Evolutionary conservation across 2,797 vertebrate species (phyloP).

Genomic region (Alauda arvensis): DNA sequence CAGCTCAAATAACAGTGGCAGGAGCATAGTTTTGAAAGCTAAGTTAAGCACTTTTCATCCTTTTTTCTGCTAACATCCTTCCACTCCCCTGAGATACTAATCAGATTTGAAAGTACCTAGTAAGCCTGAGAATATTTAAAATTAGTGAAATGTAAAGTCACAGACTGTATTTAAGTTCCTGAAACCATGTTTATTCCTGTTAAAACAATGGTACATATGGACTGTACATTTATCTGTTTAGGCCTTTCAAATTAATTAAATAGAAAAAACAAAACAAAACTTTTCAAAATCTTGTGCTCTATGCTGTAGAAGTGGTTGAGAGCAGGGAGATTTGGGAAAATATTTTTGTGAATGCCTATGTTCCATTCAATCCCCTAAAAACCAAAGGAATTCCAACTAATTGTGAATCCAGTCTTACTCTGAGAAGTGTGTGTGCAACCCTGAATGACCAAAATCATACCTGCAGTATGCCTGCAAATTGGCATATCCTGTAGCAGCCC

Average conservation of each 20-base stretch:
- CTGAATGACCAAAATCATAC: not conserved
- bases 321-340: not conserved
- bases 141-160: not conserved
- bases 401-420: not conserved
- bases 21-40: not conserved
- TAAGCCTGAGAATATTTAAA: not conserved
- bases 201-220: not conserved
- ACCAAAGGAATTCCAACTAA: not conserved
- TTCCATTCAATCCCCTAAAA: not conserved
- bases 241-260: not conserved
- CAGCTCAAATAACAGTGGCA: not conserved
- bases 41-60: not conserved
- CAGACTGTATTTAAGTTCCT: not conserved
- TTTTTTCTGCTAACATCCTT: not conserved
- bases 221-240: not conserved
- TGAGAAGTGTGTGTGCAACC: not conserved
- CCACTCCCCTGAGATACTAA: not conserved
- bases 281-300: not conserved
- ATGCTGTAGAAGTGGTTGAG: not conserved
- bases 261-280: not conserved
- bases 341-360: not conserved
- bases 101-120: not conserved
- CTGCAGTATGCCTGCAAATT: not conserved
- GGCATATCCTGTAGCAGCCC: not conserved
- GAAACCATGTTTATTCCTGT: not conserved